phyloP scores from a whole-genome alignment of 1,140 invertebrate species.

The Paramacrobiotus metropolitanus region DNA sequence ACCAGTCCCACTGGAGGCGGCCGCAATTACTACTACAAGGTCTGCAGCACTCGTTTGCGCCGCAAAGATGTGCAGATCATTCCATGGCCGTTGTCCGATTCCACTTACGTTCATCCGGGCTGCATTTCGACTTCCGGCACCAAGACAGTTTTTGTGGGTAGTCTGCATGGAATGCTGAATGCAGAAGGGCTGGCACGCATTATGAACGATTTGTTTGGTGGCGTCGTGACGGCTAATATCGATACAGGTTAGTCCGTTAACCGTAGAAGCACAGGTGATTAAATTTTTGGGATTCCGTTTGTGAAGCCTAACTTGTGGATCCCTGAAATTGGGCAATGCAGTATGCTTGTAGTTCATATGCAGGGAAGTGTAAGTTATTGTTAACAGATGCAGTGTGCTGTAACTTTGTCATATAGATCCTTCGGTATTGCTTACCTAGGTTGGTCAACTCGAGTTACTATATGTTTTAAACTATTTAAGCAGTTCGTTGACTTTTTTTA shows the following conservation, averaged over 20 bases:
- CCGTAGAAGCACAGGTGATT: neutral
- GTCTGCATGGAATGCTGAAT: constrained; percentile 81
- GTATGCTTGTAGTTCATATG: neutral
- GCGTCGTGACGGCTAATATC: constrained; percentile 36
- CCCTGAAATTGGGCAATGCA: neutral
- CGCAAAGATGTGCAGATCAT: constrained; percentile 82
- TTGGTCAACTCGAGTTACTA: neutral
- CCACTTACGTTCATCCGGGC: constrained; percentile 62
- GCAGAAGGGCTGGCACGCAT: constrained; percentile 69
- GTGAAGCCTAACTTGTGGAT: neutral
- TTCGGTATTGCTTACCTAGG: neutral
- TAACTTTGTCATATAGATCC: neutral
- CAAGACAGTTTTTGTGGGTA: constrained; percentile 86
- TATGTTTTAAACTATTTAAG: neutral
- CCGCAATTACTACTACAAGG: constrained; percentile 63
- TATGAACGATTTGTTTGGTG: constrained; percentile 84
- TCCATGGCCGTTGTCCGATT: constrained; percentile 74
- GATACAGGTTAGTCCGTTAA: neutral
- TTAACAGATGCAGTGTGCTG: neutral
- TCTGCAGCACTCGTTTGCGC: constrained; percentile 61
- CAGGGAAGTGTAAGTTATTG: neutral
- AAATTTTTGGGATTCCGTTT: neutral
- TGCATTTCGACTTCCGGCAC: constrained; percentile 36
- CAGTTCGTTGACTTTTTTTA: constrained; percentile 17
- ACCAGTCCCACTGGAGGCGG: constrained; percentile 33